Base-by-base conservation (phyloP, 1,140 invertebrate genomes). In the Scaptomyza pallida region DNA sequence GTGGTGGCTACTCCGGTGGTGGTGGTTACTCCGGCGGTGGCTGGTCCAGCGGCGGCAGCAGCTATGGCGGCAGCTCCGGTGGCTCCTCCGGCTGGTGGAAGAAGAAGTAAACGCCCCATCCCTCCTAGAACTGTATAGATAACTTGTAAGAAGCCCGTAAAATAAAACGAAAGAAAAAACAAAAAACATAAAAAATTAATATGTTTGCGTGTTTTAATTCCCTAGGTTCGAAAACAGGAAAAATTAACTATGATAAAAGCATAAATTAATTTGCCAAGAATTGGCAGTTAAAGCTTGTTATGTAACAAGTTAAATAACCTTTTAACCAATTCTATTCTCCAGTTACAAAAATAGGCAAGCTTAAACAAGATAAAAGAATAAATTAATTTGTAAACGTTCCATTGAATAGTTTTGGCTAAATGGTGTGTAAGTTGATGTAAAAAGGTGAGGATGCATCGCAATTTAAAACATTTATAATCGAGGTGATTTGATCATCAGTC, bases 1-100 rank as follows among this genome's bases (percentile, higher is more conserved):
- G 61, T 1, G 61, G 78, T 0, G 57, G 67, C 8, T 65, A 72
- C 23, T 26, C 23, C 8, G n/a, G n/a, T n/a, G 10, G 30, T 16
- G 45, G 50, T 1, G 64, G 75, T 6, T 56, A 65, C 4, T 40
- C 60, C 2, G 57, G 78, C 3, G 59, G 64, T 2, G 71, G 74
- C n/a, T 55, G 67, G 23, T 26, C 23, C 10, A 33, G 10, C 33
- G 33, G 33, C 9, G 8, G 9, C 72, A 69, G 23, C 23, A n/a
- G 23, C 23, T 26, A 4, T 16, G 45, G 50, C 1, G 64, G 75
- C 12, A 61, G 71, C 4, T 44, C 63, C 2, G 57, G 78, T 5
- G 77, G 70, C 33, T 40, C 33, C 16, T 52, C 50, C 37, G 56
- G 65, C 47, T 13, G 74, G 63, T 6, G 59, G 48, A 55, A 55